Evolutionary conservation across 2,113 vertebrate genomes (phyloP), one percentile per base, ranked within the genome.

Genomic region (Danio rerio): DNA sequence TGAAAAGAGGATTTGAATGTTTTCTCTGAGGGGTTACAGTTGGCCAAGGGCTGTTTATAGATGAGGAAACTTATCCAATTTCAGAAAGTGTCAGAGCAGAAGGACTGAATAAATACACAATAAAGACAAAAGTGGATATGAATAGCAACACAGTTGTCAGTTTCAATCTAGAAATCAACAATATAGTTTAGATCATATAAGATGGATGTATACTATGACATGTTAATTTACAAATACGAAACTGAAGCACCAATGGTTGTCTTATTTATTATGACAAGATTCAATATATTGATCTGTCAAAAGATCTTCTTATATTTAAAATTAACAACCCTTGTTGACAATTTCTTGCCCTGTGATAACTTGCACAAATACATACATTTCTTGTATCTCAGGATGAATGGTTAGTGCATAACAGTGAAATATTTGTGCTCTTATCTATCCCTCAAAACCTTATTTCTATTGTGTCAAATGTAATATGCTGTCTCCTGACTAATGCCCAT

Each of bases 1-100:
- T 74, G 9, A 15, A 77, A 78, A 63, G 49, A 7, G 20, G 59
- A 63, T 76, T 77, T 77, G 12, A 50, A 31, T 50, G 18, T 63
- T 52, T 77, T 66, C 49, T 55, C 49, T 20, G 61, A 66, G 76
- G 62, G 47, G 7, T 9, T 66, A 49, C 16, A 78, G 47, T 78
- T 65, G 4, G 20, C 61, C 49, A 42, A 55, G 21, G 47, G 61
- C 56, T 21, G 21, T 56, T 74, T n/a, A 74, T 78, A 65, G 43
- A 78, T 65, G 47, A 53, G 49, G 9, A 20, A 77, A 50, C 45
- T 18, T 62, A 77, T 62, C 74, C 74, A 40, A 18, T 77, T 63
- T 50, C 18, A 50, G 5, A 11, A 8, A 47, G 43, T 63, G 13
- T 63, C 59, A 47, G 6, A 12, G 7, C 20, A 47, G 45, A 49